These are phyloP conservation scores for Panthera tigris DNA, from an alignment of 2,113 vertebrate species.

Conservation along the genomic window DNA sequence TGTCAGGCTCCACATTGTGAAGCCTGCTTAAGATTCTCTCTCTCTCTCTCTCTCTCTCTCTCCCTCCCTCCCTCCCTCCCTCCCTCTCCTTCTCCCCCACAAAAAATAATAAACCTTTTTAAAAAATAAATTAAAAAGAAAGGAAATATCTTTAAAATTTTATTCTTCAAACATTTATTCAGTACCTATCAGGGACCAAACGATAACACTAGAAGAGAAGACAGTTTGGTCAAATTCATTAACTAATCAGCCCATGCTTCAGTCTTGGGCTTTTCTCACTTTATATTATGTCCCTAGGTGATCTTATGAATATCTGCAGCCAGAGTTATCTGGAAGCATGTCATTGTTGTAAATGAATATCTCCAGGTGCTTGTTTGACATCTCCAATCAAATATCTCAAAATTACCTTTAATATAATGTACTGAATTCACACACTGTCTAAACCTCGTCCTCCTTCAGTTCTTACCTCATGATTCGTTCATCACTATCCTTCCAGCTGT, in stretches of 20 bases:
- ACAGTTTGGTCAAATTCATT: neutral
- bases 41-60: too few species aligned
- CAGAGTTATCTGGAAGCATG: neutral
- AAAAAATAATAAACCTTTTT: too few species aligned
- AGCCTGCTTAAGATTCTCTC: too few species aligned
- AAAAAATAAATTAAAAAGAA: too few species aligned
- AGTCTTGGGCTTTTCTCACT: neutral
- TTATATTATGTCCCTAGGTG: neutral
- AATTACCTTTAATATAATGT: neutral
- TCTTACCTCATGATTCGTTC: neutral
- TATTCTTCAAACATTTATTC: neutral
- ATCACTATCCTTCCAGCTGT: neutral
- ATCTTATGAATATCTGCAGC: neutral
- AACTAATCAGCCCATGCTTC: neutral
- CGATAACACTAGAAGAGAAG: neutral
- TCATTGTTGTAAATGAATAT: neutral
- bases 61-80: too few species aligned
- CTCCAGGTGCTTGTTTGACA: neutral
- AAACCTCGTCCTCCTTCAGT: neutral
- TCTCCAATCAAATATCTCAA: neutral
- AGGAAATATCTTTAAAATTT: neutral
- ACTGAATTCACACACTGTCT: neutral
- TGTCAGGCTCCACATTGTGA: too few species aligned
- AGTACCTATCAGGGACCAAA: neutral
- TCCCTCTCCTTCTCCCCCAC: too few species aligned